These are phyloP conservation scores for Caenorhabditis inopinata DNA, from an alignment of 1,140 invertebrate genomes.

Conservation along the genomic window DNA sequence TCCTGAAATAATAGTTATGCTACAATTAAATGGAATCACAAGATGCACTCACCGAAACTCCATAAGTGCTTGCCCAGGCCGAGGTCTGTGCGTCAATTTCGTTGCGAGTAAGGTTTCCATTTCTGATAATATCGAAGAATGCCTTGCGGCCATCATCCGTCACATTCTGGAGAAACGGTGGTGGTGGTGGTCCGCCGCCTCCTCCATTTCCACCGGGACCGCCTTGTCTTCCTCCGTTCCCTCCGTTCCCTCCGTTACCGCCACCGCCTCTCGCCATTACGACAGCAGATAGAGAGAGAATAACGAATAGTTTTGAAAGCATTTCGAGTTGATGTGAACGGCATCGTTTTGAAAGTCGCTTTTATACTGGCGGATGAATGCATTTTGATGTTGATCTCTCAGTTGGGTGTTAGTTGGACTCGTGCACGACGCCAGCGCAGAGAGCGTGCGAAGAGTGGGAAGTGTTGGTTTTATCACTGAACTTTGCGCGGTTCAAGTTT, in stretches of 20 bases:
- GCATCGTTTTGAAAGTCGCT: background rate
- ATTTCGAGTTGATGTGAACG: background rate
- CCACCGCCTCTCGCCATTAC: background rate
- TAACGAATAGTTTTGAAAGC: constrained; percentile 16
- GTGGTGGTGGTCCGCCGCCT: background rate
- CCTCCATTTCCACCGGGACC: background rate
- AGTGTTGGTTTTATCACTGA: background rate
- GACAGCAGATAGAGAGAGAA: background rate
- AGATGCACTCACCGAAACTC: background rate
- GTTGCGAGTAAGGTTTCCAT: background rate
- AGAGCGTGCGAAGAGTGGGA: background rate
- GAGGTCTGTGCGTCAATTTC: background rate
- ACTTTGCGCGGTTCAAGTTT: background rate
- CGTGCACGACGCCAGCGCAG: background rate
- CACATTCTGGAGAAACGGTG: constrained; percentile 15
- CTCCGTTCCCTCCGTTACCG: background rate
- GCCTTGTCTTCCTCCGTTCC: background rate
- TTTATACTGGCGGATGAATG: background rate
- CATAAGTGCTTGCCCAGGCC: background rate
- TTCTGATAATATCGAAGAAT: background rate
- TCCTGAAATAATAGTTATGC: background rate
- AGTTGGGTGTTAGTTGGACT: background rate
- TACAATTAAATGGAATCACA: too few species aligned
- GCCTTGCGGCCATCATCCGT: constrained; percentile 10
- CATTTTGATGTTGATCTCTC: constrained; percentile 14